Evolutionary conservation across 2,797 vertebrate genomes (phyloP), one percentile per base, ranked within the genome.

Genomic region (Neomorphus geoffroyi): DNA sequence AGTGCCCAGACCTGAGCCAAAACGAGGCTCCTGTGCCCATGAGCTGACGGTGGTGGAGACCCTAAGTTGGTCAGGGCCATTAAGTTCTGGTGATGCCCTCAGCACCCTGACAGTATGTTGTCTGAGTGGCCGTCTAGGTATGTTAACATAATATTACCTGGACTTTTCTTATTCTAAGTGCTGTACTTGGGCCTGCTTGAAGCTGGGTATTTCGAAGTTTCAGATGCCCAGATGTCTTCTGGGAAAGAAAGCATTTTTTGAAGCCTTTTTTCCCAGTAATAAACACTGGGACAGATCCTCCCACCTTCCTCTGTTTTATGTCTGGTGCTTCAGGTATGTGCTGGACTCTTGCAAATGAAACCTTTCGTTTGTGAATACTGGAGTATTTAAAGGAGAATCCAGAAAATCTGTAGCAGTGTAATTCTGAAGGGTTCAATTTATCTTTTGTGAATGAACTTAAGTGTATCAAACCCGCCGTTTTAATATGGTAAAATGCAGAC

Each of bases 141-240:
- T 8, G 3, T 48, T 35, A 41, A 21, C 2, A 1, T 48, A 60
- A 43, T 27, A 5, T 23, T 48, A 1, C 4, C 1, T 72, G 74
- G 37, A 70, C 28, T 43, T 61, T 80, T 33, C 35, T 78, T 9
- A 21, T 75, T 70, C 80, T 90, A 27, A 24, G 2, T 46, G 19
- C 45, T 61, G 27, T 65, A 14, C 28, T 75, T 80, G 11, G 27
- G 45, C 37, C 17, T 72, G 37, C 15, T 66, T 74, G n/a, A 82
- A 84, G 28, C 35, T 33, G 30, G 39, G 11, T 18, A 13, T 37
- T 10, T 54, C 72, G 39, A 46, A 50, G 11, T 62, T 67, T 51
- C 41, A 70, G 33, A 11, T 32, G 71, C 67, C 7, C 3, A 4
- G 56, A 8, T 58, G 6, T 41, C 33, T 94, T 62, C 35, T 79